Evolutionary conservation across 2,797 vertebrate species (phyloP).

Genomic region (Rhinogobio ventralis): DNA sequence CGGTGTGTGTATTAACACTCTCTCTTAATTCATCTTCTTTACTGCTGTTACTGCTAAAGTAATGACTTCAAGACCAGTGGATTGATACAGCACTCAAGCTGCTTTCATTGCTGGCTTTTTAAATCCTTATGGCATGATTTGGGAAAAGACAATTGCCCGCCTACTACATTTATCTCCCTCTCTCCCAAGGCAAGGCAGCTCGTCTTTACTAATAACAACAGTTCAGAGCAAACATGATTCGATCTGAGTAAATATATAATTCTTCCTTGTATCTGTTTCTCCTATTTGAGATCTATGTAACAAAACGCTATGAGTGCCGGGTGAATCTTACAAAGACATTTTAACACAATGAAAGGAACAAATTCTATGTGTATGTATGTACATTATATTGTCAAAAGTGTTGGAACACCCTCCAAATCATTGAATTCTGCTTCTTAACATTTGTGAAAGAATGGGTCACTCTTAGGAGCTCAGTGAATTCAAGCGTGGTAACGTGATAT

Average conservation of each 20-base stretch:
- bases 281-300: not conserved
- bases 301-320: not conserved
- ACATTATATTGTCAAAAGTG: too few relatives aligned
- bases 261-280: slow-evolving; percentile 14
- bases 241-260: slow-evolving; percentile 25
- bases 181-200: slow-evolving; percentile 3
- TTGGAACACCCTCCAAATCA: too few relatives aligned
- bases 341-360: not conserved
- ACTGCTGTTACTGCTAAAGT: slow-evolving; percentile 4
- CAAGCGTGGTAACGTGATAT: too few relatives aligned
- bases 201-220: slow-evolving; percentile 30
- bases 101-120: slow-evolving; percentile 69
- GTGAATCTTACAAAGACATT: not conserved
- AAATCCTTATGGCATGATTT: slow-evolving; percentile 74
- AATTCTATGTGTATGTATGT: not conserved
- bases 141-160: slow-evolving; percentile 65
- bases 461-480: too few relatives aligned
- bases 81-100: slow-evolving; percentile 68
- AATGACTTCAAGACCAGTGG: slow-evolving; percentile 48
- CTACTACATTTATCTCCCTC: slow-evolving; percentile 71
- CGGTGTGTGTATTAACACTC: not conserved
- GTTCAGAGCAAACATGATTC: slow-evolving; percentile 31
- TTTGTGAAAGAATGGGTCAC: too few relatives aligned
- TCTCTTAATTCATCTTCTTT: slow-evolving; percentile 22
- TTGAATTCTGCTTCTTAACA: too few relatives aligned